phyloP scores from a whole-genome alignment of 2,113 vertebrate species.

The Lates calcarifer region DNA sequence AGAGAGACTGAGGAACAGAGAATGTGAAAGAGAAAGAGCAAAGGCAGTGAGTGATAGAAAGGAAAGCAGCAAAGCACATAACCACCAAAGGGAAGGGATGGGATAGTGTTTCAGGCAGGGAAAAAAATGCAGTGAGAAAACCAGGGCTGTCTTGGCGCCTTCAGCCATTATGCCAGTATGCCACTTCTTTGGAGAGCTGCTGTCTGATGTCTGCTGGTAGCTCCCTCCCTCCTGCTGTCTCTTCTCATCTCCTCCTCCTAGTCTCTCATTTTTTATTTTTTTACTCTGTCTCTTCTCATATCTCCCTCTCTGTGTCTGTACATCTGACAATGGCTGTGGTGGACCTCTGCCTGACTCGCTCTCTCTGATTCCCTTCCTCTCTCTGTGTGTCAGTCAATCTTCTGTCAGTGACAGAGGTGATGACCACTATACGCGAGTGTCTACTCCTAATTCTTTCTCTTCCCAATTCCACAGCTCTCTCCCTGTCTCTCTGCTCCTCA shows the following conservation, averaged over 20 bases:
- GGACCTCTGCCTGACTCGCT: slow-evolving; percentile 16
- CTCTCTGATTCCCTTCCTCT: not conserved
- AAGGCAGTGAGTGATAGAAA: slow-evolving; percentile 3
- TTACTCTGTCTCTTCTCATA: slow-evolving; percentile 33
- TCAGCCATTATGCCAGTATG: slow-evolving; percentile 26
- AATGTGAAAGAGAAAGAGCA: slow-evolving; percentile 4
- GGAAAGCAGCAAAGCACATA: not conserved
- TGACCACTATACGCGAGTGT: not conserved
- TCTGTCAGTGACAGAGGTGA: slow-evolving; percentile 20
- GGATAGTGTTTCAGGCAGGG: slow-evolving; percentile 2
- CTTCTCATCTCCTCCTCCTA: slow-evolving; percentile 43
- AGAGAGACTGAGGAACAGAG: not conserved
- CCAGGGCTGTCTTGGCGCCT: slow-evolving; percentile 17
- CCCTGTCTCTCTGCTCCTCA: not conserved
- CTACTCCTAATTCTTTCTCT: slow-evolving; percentile 14
- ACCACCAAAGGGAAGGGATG: not conserved
- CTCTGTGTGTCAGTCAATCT: slow-evolving; percentile 22
- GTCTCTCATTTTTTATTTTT: slow-evolving; percentile 31
- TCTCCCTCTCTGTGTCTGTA: slow-evolving; percentile 14
- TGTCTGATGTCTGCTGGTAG: slow-evolving; percentile 53
- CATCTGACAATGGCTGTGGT: slow-evolving; percentile 33
- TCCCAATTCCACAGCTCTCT: not conserved
- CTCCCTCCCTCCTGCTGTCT: slow-evolving; percentile 54
- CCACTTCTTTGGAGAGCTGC: slow-evolving; percentile 59
- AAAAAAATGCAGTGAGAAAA: slow-evolving; percentile 30